Evolutionary conservation across 2,113 vertebrate species (phyloP), one percentile per base, ranked within the genome.

Genomic region (Ginglymostoma cirratum): DNA sequence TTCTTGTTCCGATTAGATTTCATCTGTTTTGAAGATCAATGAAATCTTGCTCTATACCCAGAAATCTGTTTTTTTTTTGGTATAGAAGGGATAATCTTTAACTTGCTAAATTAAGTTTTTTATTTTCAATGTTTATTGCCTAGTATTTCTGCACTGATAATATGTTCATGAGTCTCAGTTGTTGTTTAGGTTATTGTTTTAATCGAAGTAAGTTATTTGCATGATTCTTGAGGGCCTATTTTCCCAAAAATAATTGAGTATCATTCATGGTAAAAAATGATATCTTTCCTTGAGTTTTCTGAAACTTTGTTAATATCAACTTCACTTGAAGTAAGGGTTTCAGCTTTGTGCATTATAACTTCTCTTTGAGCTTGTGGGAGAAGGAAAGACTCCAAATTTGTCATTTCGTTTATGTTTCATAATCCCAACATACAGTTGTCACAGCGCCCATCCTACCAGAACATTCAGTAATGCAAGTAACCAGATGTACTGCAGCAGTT

Each of bases 281-380:
- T 30, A 45, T 14, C 8, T 27, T 52, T 95, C 38, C 67, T 48
- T 30, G 10, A 52, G 5, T 69, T 34, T 95, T 48, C 24, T 48
- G 42, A 14, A 48, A 95, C 27, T 15, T 95, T 12, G 14, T 72
- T 27, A 70, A 94, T 65, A 45, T 15, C 17, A 55, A 48, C 48
- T 72, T 70, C 42, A 72, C 42, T 52, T 45, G 42, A 30, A 95
- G 69, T 27, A 3, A 30, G 42, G 69, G 42, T 52, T 94, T 94
- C 61, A 94, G 66, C 93, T 95, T 95, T 95, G 45, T 72, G 27
- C 67, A 95, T 76, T 72, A 72, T 61, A 34, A 4, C 30, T 90
- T 15, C 34, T 14, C 14, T 89, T 52, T 34, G 86, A 27, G 27
- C 42, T 17, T 48, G 45, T 7, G 55, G 6, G 42, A 76, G 42